phyloP scores from a whole-genome alignment of 2,797 vertebrate species.

The Adrianichthys oophorus region DNA sequence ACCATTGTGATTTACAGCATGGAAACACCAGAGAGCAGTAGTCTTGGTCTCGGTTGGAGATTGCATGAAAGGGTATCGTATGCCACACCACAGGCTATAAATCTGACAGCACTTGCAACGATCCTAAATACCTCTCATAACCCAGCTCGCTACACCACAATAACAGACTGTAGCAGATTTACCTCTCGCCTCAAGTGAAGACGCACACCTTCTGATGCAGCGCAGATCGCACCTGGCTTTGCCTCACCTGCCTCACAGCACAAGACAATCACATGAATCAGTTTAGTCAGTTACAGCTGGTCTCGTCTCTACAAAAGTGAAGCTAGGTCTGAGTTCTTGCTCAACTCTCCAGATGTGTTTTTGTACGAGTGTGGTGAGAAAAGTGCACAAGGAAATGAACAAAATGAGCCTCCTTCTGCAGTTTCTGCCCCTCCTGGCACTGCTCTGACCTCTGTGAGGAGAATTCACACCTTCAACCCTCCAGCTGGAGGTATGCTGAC shows the following conservation, averaged over 20 bases:
- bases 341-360: constrained; percentile 59
- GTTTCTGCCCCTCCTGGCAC: constrained; percentile 52
- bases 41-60: constrained; percentile 24
- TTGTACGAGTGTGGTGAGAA: constrained; percentile 19
- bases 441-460: constrained; percentile 57
- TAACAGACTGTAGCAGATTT: constrained; percentile 40
- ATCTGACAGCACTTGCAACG: constrained; percentile 44
- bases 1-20: constrained; percentile 39
- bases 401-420: constrained; percentile 52
- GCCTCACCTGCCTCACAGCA: constrained; percentile 61
- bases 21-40: constrained; percentile 17
- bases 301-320: constrained; percentile 54
- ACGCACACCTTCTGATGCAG: constrained; percentile 26
- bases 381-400: constrained; percentile 17
- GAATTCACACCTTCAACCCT: constrained; percentile 49
- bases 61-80: constrained; percentile 34
- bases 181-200: constrained; percentile 27
- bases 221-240: constrained; percentile 55
- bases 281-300: constrained; percentile 41
- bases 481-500: constrained; percentile 72
- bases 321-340: constrained; percentile 51
- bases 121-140: constrained; percentile 36
- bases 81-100: constrained; percentile 37
- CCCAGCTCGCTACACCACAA: constrained; percentile 9
- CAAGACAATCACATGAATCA: constrained; percentile 66